These are phyloP conservation scores for Neuroscelio doddi DNA, from an alignment of 2,888 invertebrate species.

Conservation along the genomic window DNA sequence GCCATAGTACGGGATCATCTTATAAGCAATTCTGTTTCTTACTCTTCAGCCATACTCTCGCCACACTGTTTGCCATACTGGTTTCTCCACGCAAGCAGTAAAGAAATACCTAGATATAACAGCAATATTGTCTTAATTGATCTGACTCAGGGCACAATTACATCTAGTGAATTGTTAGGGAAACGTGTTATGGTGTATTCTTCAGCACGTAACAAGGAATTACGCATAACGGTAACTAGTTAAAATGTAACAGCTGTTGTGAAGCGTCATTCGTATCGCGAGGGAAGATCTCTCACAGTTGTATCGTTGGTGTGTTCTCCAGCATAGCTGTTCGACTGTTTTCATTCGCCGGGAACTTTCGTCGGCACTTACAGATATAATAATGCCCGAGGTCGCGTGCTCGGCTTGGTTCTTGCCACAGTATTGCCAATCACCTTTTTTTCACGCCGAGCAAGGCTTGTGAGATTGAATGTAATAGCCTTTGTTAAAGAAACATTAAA, in stretches of 20 bases:
- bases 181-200: conserved; percentile 14
- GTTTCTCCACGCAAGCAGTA: too few relatives aligned
- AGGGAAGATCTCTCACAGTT: conserved; percentile 33
- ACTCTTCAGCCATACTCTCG: too few relatives aligned
- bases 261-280: conserved; percentile 42
- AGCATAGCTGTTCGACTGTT: conserved; percentile 11
- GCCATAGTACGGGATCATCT: too few relatives aligned
- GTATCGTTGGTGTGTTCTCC: conserved; percentile 6
- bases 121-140: conserved; percentile 17
- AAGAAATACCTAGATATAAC: too few relatives aligned
- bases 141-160: conserved; percentile 12
- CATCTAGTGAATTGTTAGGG: conserved; percentile 6
- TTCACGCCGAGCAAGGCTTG: conserved; percentile 8
- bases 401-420: conserved; percentile 20
- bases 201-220: conserved; percentile 32
- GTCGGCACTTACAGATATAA: conserved; percentile 22
- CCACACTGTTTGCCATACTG: too few relatives aligned
- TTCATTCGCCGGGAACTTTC: conserved; percentile 35
- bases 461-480: conserved; percentile 17
- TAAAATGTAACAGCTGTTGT: conserved; percentile 47
- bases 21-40: too few relatives aligned
- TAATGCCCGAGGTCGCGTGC: conserved; percentile 37
- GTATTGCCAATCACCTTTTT: conserved; percentile 20
- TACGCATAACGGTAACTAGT: conserved; percentile 43
- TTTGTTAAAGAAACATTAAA: not conserved